Conservation (phyloP, 2,113 vertebrate species). For the Platysteira castanea region DNA sequence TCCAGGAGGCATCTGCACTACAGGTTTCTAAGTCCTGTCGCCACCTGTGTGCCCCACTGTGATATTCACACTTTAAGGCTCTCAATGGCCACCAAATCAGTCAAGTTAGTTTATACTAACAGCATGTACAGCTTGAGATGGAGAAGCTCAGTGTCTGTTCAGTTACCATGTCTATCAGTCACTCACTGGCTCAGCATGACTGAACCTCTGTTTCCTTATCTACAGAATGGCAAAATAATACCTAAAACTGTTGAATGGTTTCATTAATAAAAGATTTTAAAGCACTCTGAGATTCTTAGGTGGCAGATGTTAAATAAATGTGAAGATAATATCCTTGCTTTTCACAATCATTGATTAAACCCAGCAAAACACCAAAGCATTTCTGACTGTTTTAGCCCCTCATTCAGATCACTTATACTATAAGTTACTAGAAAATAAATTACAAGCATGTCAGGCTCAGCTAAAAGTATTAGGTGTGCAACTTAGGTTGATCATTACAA, state of each 20-base stretch:
- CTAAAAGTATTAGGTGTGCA: not conserved
- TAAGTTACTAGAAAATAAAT: slow-evolving; percentile 46
- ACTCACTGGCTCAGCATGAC: not conserved
- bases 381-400: not conserved
- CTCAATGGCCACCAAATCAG: not conserved
- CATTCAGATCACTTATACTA: not conserved
- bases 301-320: not conserved
- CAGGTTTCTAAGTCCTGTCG: not conserved
- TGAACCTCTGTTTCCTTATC: not conserved
- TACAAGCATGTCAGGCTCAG: not conserved
- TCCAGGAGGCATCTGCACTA: not conserved
- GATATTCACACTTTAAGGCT: not conserved
- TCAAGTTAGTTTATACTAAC: not conserved
- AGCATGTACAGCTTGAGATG: not conserved
- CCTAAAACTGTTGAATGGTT: not conserved
- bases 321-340: slow-evolving; percentile 9
- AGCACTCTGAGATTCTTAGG: not conserved
- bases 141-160: not conserved
- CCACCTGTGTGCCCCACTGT: not conserved
- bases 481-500: not conserved
- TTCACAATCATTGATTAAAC: not conserved
- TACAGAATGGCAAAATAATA: not conserved
- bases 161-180: not conserved
- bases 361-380: not conserved
- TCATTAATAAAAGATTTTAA: slow-evolving; percentile 24